Percentiles rank a stretch among this genome's conserved stretches.
These are phyloP conservation scores for Stramonita haemastoma DNA, from an alignment of 2,888 invertebrate species.

Conservation along the genomic window DNA sequence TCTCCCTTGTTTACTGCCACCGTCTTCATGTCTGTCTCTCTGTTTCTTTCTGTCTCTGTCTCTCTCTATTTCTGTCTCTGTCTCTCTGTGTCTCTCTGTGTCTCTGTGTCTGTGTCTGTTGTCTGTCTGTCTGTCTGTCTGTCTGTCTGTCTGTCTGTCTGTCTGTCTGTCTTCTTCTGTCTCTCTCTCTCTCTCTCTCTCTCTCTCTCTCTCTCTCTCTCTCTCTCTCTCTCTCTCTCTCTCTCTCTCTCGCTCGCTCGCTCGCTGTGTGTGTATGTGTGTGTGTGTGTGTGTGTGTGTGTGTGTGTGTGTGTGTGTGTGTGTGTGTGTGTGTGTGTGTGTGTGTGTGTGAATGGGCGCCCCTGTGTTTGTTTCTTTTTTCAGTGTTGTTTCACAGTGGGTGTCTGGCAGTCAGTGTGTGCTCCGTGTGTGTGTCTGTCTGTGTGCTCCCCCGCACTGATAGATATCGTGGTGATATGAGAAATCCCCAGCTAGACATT, in stretches of 20 bases:
- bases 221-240: slow-evolving; percentile 9
- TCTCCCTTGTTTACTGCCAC: background rate
- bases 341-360: background rate
- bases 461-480: background rate
- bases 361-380: background rate
- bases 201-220: background rate
- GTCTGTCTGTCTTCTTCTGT: background rate
- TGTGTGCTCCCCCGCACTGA: background rate
- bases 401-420: background rate
- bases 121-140: background rate
- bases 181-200: background rate
- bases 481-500: too few relatives aligned
- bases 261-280: background rate
- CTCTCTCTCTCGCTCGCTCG: slow-evolving; percentile 1
- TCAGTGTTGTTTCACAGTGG: background rate
- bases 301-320: slow-evolving; percentile 1
- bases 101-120: background rate
- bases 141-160: background rate
- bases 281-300: background rate
- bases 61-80: background rate
- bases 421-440: background rate
- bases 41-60: background rate
- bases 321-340: background rate
- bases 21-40: background rate
- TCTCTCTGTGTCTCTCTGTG: background rate